Evolutionary conservation across 2,113 vertebrate species (phyloP).

Genomic region (Egretta garzetta): DNA sequence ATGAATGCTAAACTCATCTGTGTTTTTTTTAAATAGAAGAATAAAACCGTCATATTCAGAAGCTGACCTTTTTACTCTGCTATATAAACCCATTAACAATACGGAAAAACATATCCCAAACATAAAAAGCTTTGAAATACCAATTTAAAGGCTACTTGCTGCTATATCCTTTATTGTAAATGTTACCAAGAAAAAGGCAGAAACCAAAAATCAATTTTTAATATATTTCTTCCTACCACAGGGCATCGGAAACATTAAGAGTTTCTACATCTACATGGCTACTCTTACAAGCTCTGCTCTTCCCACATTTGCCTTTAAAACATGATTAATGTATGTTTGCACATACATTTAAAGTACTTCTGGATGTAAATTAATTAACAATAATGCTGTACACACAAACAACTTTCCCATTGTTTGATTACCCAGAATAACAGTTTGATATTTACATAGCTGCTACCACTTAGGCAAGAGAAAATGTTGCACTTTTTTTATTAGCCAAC

Average conservation of each 20-base stretch:
- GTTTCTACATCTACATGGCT: slow-evolving; percentile 71
- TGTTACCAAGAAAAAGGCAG: slow-evolving; percentile 78
- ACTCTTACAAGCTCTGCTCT: slow-evolving; percentile 62
- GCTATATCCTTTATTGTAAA: slow-evolving; percentile 77
- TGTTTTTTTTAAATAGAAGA: slow-evolving; percentile 52
- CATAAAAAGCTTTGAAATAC: slow-evolving; percentile 77
- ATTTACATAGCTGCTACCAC: slow-evolving; percentile 65
- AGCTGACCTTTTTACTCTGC: slow-evolving; percentile 74
- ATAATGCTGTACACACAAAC: slow-evolving; percentile 48
- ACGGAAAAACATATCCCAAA: slow-evolving; percentile 71
- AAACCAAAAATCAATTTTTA: slow-evolving; percentile 84
- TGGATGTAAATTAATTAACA: slow-evolving; percentile 70
- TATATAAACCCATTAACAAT: slow-evolving; percentile 76
- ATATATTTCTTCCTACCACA: slow-evolving; percentile 83
- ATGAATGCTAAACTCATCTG: slow-evolving; percentile 57
- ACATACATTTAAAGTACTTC: slow-evolving; percentile 42
- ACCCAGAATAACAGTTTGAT: slow-evolving; percentile 27
- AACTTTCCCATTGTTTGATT: slow-evolving; percentile 57
- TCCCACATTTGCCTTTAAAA: slow-evolving; percentile 32
- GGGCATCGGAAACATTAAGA: slow-evolving; percentile 76
- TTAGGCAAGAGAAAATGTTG: slow-evolving; percentile 44
- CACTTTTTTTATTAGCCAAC: background rate
- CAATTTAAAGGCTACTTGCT: slow-evolving; percentile 76
- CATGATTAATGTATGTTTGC: slow-evolving; percentile 8
- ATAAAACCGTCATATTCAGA: slow-evolving; percentile 73